Evolutionary conservation across 1,140 invertebrate genomes (phyloP), one percentile per base, ranked within the genome.

Genomic region (Pantala flavescens): DNA sequence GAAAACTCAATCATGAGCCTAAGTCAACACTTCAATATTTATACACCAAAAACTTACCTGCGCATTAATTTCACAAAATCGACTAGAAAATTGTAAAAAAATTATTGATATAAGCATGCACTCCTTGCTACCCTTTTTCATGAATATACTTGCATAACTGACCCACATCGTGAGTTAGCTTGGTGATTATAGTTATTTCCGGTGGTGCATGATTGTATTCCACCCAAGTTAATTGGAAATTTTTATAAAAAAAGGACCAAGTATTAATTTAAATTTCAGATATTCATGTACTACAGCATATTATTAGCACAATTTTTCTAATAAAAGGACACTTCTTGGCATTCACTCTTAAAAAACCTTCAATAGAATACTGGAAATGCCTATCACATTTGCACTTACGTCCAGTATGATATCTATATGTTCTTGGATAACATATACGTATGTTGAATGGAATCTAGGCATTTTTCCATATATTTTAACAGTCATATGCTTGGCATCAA

Each of bases 161-260:
- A 21, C 49, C n/a, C 49, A 63, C 49, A 63, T 14, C 12, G n/a
- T 63, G n/a, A 63, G 49, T 63, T 63, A 63, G 14, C 49, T 63
- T 63, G 1, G n/a, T 21, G n/a, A 19, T 63, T 63, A 63, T 63
- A 63, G 49, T 63, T 63, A 63, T 63, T 16, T 63, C 2, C 5
- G 14, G n/a, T 21, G 49, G 49, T 63, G 49, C n/a, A 16, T 21
- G 14, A 19, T 63, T 3, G 1, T 63, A 21, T 7, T 14, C 14
- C 49, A 63, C 49, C 49, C 3, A 12, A 63, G n/a, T 63, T 63
- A 63, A 63, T 63, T 63, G 49, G 49, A 63, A 63, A 63, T 12
- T 63, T 36, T 63, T 63, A 63, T 63, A 63, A 63, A 63, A 63
- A 63, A 63, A 63, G 49, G 49, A 63, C 14, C 49, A 63, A 63